A percentile compares a stretch with the other conserved stretches of the same genome.
Conservation (phyloP, 2,888 invertebrate species). For the Neria commutata region DNA sequence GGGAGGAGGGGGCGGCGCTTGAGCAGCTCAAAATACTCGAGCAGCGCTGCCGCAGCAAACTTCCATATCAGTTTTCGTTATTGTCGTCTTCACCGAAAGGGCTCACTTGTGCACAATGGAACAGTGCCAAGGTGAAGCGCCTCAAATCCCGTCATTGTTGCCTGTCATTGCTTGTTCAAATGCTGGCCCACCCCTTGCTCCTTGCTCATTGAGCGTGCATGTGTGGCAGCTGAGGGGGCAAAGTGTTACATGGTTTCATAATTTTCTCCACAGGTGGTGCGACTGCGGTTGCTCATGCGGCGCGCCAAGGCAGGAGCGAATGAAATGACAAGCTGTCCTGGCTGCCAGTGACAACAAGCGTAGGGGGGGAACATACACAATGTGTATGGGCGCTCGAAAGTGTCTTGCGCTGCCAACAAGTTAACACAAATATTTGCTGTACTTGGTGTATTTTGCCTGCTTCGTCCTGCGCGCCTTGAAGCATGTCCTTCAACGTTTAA, state of each 20-base stretch:
- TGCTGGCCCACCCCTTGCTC: too few relatives aligned
- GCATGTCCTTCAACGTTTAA: too few relatives aligned
- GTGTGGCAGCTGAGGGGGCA: background rate
- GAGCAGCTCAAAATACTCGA: too few relatives aligned
- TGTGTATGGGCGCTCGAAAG: too few relatives aligned
- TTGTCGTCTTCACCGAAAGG: background rate
- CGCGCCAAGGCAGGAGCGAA: background rate
- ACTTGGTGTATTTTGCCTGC: background rate
- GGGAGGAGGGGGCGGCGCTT: too few relatives aligned
- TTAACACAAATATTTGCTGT: background rate
- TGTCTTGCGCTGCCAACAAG: background rate
- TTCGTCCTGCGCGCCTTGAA: background rate
- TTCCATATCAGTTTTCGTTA: background rate
- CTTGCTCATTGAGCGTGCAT: too few relatives aligned
- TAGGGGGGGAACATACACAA: too few relatives aligned
- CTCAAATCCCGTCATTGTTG: background rate
- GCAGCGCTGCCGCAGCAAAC: background rate
- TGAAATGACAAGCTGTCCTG: too few relatives aligned
- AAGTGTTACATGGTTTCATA: constrained; percentile 41
- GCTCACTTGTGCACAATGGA: background rate
- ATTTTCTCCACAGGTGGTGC: constrained; percentile 43
- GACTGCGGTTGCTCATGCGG: constrained; percentile 17
- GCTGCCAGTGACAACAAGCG: too few relatives aligned
- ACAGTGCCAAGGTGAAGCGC: background rate
- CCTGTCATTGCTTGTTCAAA: background rate